Conservation (phyloP, 2,797 vertebrate genomes). For the Pyrrhura leucotis region DNA sequence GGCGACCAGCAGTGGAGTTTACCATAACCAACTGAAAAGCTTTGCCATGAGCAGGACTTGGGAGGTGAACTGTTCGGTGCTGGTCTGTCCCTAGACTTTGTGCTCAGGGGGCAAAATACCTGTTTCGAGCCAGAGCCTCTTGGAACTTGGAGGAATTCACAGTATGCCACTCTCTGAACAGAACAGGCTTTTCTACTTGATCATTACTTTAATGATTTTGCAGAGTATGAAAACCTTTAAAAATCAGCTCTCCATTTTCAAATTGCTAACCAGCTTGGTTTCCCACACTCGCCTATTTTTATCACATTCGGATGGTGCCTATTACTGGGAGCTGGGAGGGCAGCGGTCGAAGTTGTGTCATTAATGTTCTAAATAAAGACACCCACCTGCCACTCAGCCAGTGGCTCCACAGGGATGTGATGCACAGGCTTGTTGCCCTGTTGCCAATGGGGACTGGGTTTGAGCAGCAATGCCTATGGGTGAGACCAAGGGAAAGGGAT, state of each 20-base stretch:
- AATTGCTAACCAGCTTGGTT: neutral
- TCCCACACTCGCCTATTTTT: conserved; percentile 42
- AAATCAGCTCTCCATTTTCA: conserved; percentile 15
- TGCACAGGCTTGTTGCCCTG: neutral
- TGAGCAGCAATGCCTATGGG: neutral
- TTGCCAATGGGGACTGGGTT: fast-evolving
- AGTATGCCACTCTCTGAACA: neutral
- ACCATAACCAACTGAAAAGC: neutral
- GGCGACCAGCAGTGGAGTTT: neutral
- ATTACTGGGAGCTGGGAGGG: neutral
- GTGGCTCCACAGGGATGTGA: fast-evolving
- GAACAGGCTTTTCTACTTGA: neutral
- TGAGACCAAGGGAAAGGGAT: fast-evolving
- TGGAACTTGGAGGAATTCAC: neutral
- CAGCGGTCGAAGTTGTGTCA: conserved; percentile 20
- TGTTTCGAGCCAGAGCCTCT: neutral
- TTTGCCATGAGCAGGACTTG: neutral
- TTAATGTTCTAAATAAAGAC: conserved; percentile 12
- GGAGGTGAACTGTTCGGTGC: neutral
- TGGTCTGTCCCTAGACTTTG: neutral
- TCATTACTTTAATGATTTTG: neutral
- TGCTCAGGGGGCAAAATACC: neutral
- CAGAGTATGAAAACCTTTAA: neutral
- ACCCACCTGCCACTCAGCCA: fast-evolving
- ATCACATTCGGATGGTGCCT: neutral